These are phyloP conservation scores for Helicoverpa zea DNA, from an alignment of 1,140 invertebrate species.

Conservation along the genomic window DNA sequence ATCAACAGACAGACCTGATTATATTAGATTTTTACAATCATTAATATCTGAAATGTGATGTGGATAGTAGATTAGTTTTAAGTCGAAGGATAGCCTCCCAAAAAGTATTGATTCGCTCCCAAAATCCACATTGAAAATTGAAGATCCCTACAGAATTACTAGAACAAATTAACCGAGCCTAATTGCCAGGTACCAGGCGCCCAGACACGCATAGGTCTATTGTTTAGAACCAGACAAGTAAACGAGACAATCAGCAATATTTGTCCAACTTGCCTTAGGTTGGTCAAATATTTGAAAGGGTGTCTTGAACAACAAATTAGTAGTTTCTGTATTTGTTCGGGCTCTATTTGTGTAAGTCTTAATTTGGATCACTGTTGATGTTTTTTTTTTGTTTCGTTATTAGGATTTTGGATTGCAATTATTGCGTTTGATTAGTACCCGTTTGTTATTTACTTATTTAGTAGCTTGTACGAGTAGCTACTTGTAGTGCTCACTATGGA, in stretches of 20 bases:
- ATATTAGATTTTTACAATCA: too few species aligned
- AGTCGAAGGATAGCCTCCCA: too few species aligned
- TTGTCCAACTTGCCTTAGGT: conserved; percentile 29
- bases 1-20: too few species aligned
- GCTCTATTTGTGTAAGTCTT: conserved; percentile 24
- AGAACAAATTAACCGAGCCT: neutral
- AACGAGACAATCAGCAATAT: conserved; percentile 34
- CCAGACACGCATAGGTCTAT: conserved; percentile 12
- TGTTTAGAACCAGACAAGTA: conserved; percentile 14
- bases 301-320: conserved; percentile 45
- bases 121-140: too few species aligned
- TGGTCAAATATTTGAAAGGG: conserved; percentile 47
- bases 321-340: conserved; percentile 43
- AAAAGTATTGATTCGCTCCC: too few species aligned
- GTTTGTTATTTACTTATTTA: too few species aligned
- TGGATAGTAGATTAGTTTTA: too few species aligned
- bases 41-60: too few species aligned
- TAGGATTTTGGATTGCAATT: neutral
- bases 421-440: neutral
- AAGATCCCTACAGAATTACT: too few species aligned
- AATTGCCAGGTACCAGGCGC: conserved; percentile 9
- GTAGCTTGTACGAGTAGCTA: too few species aligned
- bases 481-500: too few species aligned
- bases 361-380: conserved; percentile 22
- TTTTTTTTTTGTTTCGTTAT: conserved; percentile 14